phyloP scores from a whole-genome alignment of 2,797 vertebrate genomes.

The Sebastes nivosus region DNA sequence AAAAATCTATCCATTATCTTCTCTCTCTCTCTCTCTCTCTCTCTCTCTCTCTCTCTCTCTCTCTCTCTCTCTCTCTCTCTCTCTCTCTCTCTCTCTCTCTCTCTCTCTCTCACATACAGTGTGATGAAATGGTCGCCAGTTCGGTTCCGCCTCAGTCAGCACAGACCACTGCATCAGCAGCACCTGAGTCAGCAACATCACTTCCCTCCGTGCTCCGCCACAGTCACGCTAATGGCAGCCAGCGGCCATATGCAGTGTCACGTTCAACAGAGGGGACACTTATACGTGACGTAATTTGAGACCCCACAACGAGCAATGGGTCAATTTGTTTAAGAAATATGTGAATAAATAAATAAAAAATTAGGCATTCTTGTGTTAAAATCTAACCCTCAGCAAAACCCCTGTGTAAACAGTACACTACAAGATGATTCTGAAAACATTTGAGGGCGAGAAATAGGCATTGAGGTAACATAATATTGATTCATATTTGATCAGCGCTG shows the following conservation, averaged over 20 bases:
- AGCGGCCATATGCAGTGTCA: background rate
- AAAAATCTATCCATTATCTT: background rate
- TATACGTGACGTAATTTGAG: background rate
- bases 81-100: too few species aligned
- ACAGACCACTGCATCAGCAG: conserved; percentile 34
- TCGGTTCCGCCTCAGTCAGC: conserved; percentile 48
- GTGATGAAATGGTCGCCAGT: background rate
- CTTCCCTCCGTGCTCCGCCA: conserved; percentile 48
- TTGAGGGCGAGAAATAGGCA: too few species aligned
- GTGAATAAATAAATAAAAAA: background rate
- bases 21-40: background rate
- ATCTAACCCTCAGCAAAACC: too few species aligned
- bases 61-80: too few species aligned
- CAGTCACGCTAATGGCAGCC: background rate
- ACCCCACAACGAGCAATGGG: rapidly evolving
- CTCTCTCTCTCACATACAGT: background rate
- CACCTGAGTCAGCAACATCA: conserved; percentile 68
- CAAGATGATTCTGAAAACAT: too few species aligned
- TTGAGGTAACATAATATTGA: too few species aligned
- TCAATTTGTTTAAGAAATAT: background rate
- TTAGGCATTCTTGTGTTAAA: background rate
- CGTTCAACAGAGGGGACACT: background rate
- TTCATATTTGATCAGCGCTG: too few species aligned
- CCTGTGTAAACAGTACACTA: too few species aligned
- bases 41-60: too few species aligned